Base-by-base conservation (phyloP, 2,888 invertebrate species). In the Hydriomena furcata region DNA sequence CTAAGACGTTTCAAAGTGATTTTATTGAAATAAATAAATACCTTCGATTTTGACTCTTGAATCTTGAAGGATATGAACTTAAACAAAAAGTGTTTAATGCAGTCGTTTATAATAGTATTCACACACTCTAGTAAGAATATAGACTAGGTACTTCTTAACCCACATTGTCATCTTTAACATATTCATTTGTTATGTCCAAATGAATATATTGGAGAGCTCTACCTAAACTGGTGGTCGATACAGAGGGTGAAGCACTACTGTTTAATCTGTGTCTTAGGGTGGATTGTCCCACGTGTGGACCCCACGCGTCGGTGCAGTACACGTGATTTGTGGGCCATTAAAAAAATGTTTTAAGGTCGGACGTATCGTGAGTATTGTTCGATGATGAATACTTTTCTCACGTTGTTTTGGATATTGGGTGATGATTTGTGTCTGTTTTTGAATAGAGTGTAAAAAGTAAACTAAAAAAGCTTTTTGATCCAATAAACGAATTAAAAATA, bases 261-360 rank as follows among this genome's bases (percentile, higher is more conserved):
- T 30, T 23, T 37, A 32, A 34, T 47, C 41, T 21, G 25, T 40
- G 36, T n/a, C 30, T 37, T 44, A 44, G 60, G 60, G 55, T 46
- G 46, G 35, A 12, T 78, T 71, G 79, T 79, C 79, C 82, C 86
- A 84, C 82, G 81, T 82, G 85, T 75, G 66, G 84, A 83, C 87
- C 87, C 87, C 87, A 87, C 87, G 86, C 87, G 76, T 77, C 68
- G 49, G n/a, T 11, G 81, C 69, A 42, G 47, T 42, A 78, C 83
- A 76, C 79, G 82, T 87, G 85, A 87, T 87, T 85, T 85, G 86
- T 78, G 82, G 77, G 73, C 74, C 71, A 50, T 57, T 55, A 72
- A 69, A 75, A 76, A 75, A 76, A 78, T 75, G 72, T 64, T 61
- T 58, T 56, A 50, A 59, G 56, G 45, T 51, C 37, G 44, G 32